Evolutionary conservation across 2,888 invertebrate genomes (phyloP), one percentile per base, ranked within the genome.

Genomic region (Orchesella flavescens): DNA sequence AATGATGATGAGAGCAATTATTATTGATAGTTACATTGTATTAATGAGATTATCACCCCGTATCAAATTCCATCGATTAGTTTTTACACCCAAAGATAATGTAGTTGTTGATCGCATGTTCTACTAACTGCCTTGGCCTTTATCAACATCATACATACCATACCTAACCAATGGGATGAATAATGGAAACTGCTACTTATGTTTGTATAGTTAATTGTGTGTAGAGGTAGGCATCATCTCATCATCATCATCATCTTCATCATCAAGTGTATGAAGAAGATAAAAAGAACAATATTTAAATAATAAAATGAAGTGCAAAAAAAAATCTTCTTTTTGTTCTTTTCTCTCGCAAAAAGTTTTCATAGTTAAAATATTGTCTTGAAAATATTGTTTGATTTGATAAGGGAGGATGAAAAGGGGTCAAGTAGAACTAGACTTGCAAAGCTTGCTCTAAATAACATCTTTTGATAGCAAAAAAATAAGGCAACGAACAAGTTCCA

Each of bases 1-100:
- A 80, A 72, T 65, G 65, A 80, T 66, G 80, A 80, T 73, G 73
- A 73, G 73, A 73, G 66, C 66, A 80, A 80, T 73, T 80, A 76
- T 76, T 76, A 80, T 80, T 66, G 73, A 66, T 80, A 55, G 49
- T 75, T 66, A 73, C 80, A 80, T 43, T 80, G 66, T 46, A 73
- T 55, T 73, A 80, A 80, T 73, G 57, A 80, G 72, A 73, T 80
- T 80, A 80, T 73, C 72, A 66, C 80, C 66, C 73, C 44, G 73
- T 80, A 73, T 80, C 72, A 57, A 57, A n/a, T 21, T 72, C 19
- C 34, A 77, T 77, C 49, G 59, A 69, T 69, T 69, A 43, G 65
- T 65, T 23, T 17, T 65, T 63, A 57, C 63, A 63, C 17, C n/a
- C 10, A 57, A 74, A 23, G 73, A 63, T 75, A 65, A 72, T 57